These are phyloP conservation scores for Lepeophtheirus nordmannii DNA, from an alignment of 2,888 invertebrate genomes.

Conservation along the genomic window DNA sequence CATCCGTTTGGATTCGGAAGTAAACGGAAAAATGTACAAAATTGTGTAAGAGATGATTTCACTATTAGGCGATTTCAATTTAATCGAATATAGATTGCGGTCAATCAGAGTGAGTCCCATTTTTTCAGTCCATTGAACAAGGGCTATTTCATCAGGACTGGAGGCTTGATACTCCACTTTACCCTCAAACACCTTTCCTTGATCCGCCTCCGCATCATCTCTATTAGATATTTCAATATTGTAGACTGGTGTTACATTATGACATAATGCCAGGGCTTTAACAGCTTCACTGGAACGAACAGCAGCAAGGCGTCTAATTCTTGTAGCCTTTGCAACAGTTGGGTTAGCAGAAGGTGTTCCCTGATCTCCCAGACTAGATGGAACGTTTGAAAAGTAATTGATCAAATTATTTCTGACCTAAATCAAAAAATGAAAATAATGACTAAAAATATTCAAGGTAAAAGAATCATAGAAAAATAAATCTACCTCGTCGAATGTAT, in stretches of 20 bases:
- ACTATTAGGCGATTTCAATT: conserved; percentile 39
- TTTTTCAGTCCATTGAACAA: conserved; percentile 56
- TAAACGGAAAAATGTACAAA: conserved; percentile 54
- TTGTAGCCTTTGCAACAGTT: background rate
- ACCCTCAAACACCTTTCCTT: conserved; percentile 13
- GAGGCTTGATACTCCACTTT: conserved; percentile 49
- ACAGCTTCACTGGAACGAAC: conserved; percentile 73
- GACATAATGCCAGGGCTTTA: conserved; percentile 85
- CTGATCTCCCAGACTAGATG: background rate
- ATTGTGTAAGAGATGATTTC: conserved; percentile 44
- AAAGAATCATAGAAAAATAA: conserved; percentile 30
- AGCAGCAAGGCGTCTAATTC: background rate
- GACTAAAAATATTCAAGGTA: background rate
- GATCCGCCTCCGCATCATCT: conserved; percentile 2
- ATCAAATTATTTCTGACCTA: background rate
- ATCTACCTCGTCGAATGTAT: conserved; percentile 60
- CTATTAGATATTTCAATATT: conserved; percentile 38
- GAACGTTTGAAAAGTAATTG: background rate
- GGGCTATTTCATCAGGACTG: conserved; percentile 58
- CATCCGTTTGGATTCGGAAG: conserved; percentile 58
- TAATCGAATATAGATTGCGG: conserved; percentile 43
- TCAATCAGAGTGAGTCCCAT: conserved; percentile 47
- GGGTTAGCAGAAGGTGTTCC: background rate
- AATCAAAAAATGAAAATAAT: background rate
- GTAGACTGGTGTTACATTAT: conserved; percentile 95